Conservation (phyloP, 1,140 invertebrate species). For the Drosophila setifemur region DNA sequence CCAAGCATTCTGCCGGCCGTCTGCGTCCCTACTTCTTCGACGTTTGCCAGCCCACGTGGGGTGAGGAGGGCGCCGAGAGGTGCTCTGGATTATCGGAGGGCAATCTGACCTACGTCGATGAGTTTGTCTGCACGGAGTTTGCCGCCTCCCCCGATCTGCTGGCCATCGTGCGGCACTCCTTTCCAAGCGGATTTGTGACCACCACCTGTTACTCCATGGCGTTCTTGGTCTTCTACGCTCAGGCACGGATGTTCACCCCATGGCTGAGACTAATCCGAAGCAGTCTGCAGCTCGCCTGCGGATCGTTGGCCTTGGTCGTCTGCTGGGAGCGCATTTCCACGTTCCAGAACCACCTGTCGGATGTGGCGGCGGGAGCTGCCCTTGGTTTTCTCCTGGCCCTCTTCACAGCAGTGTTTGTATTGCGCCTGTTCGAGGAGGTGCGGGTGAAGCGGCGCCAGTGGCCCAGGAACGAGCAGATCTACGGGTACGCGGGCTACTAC, state of each 20-base stretch:
- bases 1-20: constrained; percentile 58
- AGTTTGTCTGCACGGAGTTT: constrained; percentile 62
- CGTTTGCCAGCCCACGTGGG: constrained; percentile 69
- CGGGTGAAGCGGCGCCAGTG: constrained; percentile 63
- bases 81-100: not conserved
- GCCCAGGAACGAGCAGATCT: constrained; percentile 69
- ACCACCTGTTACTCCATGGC: constrained; percentile 64
- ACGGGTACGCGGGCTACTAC: constrained; percentile 69
- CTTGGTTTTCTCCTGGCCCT: constrained; percentile 44
- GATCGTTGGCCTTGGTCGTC: constrained; percentile 42
- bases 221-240: constrained; percentile 65
- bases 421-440: constrained; percentile 51
- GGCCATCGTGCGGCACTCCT: constrained; percentile 61
- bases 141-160: constrained; percentile 56
- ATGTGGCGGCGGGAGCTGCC: constrained; percentile 50
- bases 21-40: constrained; percentile 70
- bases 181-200: constrained; percentile 66
- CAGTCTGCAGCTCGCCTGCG: constrained; percentile 50
- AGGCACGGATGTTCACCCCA: constrained; percentile 54
- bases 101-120: constrained; percentile 42
- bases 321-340: constrained; percentile 60
- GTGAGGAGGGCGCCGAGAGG: constrained; percentile 2
- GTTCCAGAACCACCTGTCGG: constrained; percentile 61
- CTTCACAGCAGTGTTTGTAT: constrained; percentile 51
- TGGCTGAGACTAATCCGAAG: constrained; percentile 55